Evolutionary conservation across 1,140 invertebrate species (phyloP).

Genomic region (Lasioglossum albipes): DNA sequence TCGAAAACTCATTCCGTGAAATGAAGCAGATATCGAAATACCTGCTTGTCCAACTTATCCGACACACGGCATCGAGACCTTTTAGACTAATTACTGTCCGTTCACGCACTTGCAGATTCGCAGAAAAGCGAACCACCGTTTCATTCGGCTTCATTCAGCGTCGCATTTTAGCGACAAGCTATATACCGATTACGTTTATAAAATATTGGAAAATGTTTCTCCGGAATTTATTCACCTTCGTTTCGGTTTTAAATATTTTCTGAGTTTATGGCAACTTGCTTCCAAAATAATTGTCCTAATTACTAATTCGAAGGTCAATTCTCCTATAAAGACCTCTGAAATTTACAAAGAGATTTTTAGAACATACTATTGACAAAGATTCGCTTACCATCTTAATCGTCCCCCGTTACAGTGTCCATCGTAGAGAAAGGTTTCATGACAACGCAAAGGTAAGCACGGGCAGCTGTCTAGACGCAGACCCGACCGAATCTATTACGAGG

Average conservation of each 20-base stretch:
- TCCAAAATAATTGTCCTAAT: no score
- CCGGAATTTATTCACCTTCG: no score
- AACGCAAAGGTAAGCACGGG: neutral
- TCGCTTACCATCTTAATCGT: neutral
- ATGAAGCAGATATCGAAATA: slow-evolving; percentile 13
- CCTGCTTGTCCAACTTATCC: neutral
- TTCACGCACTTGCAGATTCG: neutral
- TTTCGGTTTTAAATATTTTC: neutral
- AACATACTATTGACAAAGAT: no score
- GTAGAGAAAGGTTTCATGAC: no score
- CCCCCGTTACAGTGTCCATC: neutral
- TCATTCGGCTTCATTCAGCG: neutral
- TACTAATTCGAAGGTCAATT: no score
- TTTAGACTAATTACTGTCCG: slow-evolving; percentile 32
- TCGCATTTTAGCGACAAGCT: neutral
- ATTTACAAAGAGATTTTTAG: no score
- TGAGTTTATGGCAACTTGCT: no score
- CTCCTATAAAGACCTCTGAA: no score
- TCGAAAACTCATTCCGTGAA: neutral
- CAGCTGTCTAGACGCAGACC: neutral
- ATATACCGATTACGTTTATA: neutral
- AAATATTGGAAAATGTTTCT: neutral
- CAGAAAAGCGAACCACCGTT: neutral
- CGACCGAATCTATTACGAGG: slow-evolving; percentile 28
- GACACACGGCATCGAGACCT: neutral